Percentiles rank a stretch among this genome's conserved stretches.
These are phyloP conservation scores for Leptinotarsa juncta DNA, from an alignment of 2,888 invertebrate species.

Conservation along the genomic window DNA sequence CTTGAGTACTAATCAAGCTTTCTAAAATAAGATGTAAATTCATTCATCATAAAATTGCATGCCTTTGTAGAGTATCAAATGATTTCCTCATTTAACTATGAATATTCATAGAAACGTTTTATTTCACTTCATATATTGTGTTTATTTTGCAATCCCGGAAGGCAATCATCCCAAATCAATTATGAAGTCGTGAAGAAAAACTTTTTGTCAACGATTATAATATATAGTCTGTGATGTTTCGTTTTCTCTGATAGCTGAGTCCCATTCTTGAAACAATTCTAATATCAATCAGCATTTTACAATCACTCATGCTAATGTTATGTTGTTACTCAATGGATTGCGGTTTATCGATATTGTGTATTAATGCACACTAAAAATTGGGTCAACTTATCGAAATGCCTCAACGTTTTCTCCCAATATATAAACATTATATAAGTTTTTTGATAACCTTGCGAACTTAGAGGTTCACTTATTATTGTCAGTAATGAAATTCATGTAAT, in stretches of 20 bases:
- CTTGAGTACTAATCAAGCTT: background rate
- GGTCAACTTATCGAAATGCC: constrained; percentile 7
- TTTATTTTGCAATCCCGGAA: background rate
- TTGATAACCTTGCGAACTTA: background rate
- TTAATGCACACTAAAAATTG: constrained; percentile 10
- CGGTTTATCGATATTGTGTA: background rate
- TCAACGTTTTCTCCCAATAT: constrained; percentile 1
- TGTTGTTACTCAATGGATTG: too few relatives aligned
- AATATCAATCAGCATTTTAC: too few relatives aligned
- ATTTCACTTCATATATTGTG: background rate
- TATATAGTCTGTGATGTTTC: too few relatives aligned
- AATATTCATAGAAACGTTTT: background rate
- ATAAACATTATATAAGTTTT: constrained; percentile 1
- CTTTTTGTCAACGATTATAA: background rate
- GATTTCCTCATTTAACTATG: background rate
- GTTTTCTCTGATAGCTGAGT: too few relatives aligned
- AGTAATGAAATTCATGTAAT: background rate
- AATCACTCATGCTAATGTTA: too few relatives aligned
- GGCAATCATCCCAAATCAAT: background rate
- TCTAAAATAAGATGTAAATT: background rate
- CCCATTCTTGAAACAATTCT: too few relatives aligned
- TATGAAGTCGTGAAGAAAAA: background rate
- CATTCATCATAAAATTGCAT: background rate
- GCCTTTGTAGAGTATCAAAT: background rate
- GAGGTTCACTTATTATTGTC: background rate